Evolutionary conservation across 2,888 invertebrate species (phyloP).

Genomic region (Aleiodes testaceus): DNA sequence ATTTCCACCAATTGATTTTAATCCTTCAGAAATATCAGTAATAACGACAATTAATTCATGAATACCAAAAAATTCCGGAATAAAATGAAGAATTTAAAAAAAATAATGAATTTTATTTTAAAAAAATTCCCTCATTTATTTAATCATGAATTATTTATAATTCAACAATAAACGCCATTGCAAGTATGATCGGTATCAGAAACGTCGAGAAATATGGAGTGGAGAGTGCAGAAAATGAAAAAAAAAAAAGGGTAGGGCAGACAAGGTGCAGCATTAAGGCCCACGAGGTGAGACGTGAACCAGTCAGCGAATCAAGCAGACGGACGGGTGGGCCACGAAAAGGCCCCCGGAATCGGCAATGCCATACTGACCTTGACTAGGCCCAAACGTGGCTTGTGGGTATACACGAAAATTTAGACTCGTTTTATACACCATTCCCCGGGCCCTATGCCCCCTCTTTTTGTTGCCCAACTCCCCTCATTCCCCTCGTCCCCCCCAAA

Average conservation of each 20-base stretch:
- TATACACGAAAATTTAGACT: conserved; percentile 31
- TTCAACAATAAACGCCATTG: background rate
- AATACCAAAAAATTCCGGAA: background rate
- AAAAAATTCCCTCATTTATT: background rate
- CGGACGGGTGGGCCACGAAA: conserved; percentile 28
- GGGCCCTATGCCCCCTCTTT: conserved; percentile 54
- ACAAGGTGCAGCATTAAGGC: conserved; percentile 43
- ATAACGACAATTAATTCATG: background rate
- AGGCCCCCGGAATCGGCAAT: conserved; percentile 48
- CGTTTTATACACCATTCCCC: conserved; percentile 39
- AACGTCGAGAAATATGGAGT: conserved; percentile 30
- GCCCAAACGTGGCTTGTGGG: conserved; percentile 61
- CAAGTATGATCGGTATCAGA: conserved; percentile 7
- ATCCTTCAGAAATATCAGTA: conserved; percentile 3
- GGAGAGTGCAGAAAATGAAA: conserved; percentile 34
- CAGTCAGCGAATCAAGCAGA: conserved; percentile 33
- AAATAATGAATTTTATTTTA: no score
- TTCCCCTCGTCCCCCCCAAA: conserved; percentile 33
- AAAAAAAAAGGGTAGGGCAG: conserved; percentile 36
- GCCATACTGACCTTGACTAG: conserved; percentile 71
- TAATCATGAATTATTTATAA: background rate
- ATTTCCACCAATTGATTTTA: conserved; percentile 40
- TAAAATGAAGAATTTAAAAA: no score
- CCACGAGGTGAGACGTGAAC: conserved; percentile 31
- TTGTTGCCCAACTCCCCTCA: conserved; percentile 47